Evolutionary conservation across 2,888 invertebrate species (phyloP).

Genomic region (Willowsia nigromaculata): DNA sequence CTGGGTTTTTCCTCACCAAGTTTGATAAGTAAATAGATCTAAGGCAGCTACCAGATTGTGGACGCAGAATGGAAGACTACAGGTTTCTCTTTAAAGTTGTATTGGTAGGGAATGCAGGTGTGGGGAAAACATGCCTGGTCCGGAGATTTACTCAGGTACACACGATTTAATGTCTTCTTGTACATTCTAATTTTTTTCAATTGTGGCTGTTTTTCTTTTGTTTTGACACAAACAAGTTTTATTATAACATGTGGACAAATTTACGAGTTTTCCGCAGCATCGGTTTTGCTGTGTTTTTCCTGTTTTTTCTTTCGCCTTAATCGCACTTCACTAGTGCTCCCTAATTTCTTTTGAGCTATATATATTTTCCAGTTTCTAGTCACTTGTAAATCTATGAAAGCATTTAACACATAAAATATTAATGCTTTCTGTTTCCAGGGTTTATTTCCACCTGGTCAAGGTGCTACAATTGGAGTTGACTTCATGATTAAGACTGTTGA

Average conservation of each 20-base stretch:
- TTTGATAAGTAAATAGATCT: constrained; percentile 58
- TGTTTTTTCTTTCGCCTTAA: background rate
- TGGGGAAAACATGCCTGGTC: constrained; percentile 98
- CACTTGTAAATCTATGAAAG: background rate
- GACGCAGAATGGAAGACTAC: constrained; percentile 93
- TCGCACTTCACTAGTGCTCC: too few species aligned
- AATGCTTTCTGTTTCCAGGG: constrained; percentile 83
- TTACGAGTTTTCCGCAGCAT: background rate
- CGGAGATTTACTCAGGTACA: constrained; percentile 94
- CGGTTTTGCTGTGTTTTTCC: background rate
- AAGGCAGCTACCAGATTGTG: constrained; percentile 18
- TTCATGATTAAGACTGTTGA: constrained; percentile 99
- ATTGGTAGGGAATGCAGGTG: constrained; percentile 98
- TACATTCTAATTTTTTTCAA: constrained; percentile 81
- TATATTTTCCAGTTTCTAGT: background rate
- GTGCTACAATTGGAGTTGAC: constrained; percentile 99
- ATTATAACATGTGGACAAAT: constrained; percentile 10
- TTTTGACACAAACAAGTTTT: background rate
- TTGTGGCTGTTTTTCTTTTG: constrained; percentile 72
- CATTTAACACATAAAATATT: background rate
- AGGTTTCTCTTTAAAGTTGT: constrained; percentile 99
- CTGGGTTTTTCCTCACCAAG: constrained; percentile 27
- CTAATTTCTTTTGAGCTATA: too few species aligned
- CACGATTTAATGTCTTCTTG: background rate
- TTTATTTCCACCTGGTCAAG: constrained; percentile 98